Conservation (phyloP, 2,113 vertebrate species). For the Eudyptes chrysolophus region DNA sequence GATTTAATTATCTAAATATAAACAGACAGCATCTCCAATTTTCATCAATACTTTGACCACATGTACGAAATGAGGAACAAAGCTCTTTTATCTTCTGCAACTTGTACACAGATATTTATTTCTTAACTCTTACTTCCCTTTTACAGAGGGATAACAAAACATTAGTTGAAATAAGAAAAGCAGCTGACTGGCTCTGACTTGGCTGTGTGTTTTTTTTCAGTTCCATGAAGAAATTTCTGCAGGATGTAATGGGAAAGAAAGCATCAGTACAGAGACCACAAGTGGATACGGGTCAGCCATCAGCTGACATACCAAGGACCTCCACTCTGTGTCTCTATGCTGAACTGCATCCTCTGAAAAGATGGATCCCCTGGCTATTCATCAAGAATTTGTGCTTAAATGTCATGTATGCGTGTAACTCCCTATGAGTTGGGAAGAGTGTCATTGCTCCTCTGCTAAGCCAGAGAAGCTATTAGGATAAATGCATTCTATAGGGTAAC, state of each 20-base stretch:
- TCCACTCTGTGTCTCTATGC: neutral
- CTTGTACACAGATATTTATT: neutral
- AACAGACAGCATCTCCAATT: neutral
- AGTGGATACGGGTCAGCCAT: fast-evolving
- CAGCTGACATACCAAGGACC: neutral
- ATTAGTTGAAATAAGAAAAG: slow-evolving; percentile 13
- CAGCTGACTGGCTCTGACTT: neutral
- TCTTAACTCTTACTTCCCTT: neutral
- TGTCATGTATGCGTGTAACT: neutral
- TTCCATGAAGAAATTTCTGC: neutral
- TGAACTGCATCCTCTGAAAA: neutral
- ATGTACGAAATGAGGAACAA: neutral
- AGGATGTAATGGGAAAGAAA: neutral
- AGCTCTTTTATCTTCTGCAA: neutral
- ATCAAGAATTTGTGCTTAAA: neutral
- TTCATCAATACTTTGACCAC: neutral
- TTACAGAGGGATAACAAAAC: neutral
- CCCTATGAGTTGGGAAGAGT: neutral
- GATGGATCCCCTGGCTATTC: neutral
- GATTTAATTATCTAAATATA: neutral
- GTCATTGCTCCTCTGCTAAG: neutral
- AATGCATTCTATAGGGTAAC: neutral
- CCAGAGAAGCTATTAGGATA: neutral
- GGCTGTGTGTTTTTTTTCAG: neutral
- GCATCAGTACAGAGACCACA: neutral